These are phyloP conservation scores for Trogon surrucura DNA, from an alignment of 2,113 vertebrate species.

Conservation along the genomic window DNA sequence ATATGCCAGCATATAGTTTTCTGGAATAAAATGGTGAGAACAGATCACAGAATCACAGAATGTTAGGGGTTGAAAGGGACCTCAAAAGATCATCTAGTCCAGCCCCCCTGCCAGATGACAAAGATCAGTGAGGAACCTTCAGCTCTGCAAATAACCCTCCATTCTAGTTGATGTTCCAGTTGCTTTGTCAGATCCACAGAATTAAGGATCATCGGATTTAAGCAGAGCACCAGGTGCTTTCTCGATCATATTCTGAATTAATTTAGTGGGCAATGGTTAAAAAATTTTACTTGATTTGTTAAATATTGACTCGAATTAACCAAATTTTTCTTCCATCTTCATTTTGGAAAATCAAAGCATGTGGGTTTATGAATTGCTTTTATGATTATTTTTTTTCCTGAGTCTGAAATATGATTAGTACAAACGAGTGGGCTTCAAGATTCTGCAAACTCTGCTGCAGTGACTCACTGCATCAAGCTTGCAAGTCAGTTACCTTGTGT, in stretches of 20 bases:
- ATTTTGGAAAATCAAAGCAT: background rate
- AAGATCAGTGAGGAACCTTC: background rate
- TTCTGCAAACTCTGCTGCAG: background rate
- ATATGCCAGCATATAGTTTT: background rate
- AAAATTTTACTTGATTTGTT: background rate
- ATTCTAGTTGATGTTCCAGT: background rate
- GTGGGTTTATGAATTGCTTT: background rate
- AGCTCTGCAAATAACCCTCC: background rate
- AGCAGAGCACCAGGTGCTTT: background rate
- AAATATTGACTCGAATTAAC: background rate
- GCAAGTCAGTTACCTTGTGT: background rate
- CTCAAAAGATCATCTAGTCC: too few relatives aligned
- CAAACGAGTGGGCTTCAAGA: conserved; percentile 11
- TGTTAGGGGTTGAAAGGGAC: too few relatives aligned
- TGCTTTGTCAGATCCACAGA: background rate
- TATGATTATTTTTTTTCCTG: background rate
- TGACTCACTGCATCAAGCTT: conserved; percentile 12
- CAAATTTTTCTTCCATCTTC: background rate
- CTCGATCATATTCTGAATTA: background rate
- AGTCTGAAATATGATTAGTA: background rate
- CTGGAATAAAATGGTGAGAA: background rate
- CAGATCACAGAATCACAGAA: background rate
- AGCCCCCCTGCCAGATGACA: background rate
- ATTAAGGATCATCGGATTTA: background rate
- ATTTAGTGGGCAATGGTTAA: background rate